A percentile compares a stretch with the other conserved stretches of the same genome.
phyloP scores from a whole-genome alignment of 2,113 vertebrate genomes.

The Beaufortia kweichowensis region DNA sequence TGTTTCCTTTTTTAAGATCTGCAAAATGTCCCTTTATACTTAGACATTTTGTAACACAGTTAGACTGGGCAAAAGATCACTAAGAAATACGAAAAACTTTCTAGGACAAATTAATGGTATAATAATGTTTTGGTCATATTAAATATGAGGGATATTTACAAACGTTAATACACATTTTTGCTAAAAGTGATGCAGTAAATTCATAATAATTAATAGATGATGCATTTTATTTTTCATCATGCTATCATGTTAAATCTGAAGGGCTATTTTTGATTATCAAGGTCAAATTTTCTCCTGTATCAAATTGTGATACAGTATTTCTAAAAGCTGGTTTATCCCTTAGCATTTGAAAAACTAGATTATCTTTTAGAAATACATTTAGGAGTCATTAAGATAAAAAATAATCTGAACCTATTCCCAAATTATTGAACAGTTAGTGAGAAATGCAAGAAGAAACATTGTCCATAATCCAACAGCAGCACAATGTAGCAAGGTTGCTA shows the following conservation, averaged over 20 bases:
- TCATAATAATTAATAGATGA: background rate
- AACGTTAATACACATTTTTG: background rate
- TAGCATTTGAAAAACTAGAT: background rate
- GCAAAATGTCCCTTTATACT: background rate
- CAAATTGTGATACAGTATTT: background rate
- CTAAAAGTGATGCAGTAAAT: background rate
- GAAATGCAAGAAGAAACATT: background rate
- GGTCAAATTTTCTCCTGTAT: background rate
- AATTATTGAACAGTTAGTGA: no score
- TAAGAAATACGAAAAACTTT: background rate
- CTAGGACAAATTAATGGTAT: background rate
- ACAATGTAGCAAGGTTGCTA: constrained; percentile 23
- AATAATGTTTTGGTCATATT: background rate
- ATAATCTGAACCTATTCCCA: background rate
- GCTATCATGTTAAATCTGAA: constrained; percentile 56
- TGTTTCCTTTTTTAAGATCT: background rate
- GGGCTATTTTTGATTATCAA: constrained; percentile 60
- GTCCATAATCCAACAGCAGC: constrained; percentile 1
- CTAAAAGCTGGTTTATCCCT: background rate
- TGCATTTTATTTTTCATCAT: background rate
- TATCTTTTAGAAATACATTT: background rate
- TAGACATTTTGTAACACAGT: background rate
- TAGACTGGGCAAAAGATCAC: background rate
- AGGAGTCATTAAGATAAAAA: background rate
- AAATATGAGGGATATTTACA: background rate